Conservation (phyloP, 2,888 invertebrate species). For the Melinaea marsaeus region DNA sequence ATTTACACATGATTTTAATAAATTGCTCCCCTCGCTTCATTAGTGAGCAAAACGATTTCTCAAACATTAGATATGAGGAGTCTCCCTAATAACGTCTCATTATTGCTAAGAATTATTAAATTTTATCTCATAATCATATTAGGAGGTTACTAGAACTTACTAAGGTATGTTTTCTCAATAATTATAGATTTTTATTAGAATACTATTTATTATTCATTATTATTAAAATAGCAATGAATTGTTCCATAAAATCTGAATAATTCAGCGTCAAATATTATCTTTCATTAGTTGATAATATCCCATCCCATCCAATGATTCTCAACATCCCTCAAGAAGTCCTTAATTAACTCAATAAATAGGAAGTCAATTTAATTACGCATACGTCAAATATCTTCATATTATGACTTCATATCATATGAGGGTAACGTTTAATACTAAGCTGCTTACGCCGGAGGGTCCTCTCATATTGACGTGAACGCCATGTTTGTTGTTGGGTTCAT, state of each 20-base stretch:
- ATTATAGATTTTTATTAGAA: no score
- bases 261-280: neutral
- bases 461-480: neutral
- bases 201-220: neutral
- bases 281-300: no score
- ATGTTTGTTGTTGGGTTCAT: neutral
- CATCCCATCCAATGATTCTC: constrained; percentile 15
- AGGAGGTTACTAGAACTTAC: neutral
- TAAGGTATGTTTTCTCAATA: no score
- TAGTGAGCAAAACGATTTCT: constrained; percentile 59
- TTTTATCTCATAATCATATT: constrained; percentile 34
- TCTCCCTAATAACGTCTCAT: constrained; percentile 67
- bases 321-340: constrained; percentile 60
- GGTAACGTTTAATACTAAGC: constrained; percentile 1
- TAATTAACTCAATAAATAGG: constrained; percentile 78
- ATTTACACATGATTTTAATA: constrained; percentile 46
- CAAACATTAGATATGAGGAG: constrained; percentile 67
- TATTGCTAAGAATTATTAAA: constrained; percentile 64
- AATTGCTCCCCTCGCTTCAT: constrained; percentile 57
- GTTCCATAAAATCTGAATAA: neutral
- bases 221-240: neutral
- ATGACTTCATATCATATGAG: constrained; percentile 6
- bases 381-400: constrained; percentile 70
- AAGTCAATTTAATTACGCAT: constrained; percentile 75
- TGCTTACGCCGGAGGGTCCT: neutral